Base-by-base conservation (phyloP, 1,140 invertebrate species). In the Tetraneura akinire region DNA sequence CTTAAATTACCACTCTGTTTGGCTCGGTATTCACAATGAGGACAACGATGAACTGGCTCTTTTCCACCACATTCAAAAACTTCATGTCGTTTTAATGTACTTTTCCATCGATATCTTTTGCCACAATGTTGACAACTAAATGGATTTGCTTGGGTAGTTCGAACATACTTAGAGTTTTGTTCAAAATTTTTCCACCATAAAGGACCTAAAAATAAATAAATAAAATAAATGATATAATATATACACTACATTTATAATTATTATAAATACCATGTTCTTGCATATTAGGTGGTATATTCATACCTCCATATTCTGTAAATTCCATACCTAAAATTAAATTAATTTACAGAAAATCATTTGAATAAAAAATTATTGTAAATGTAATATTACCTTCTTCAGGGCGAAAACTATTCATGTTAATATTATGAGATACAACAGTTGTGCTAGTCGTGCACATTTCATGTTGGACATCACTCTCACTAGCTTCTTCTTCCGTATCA, bases 41-140 rank as follows among this genome's bases (percentile, higher is more conserved):
- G 92, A 82, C 93, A 94, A 37, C 92, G 91, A 85, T 94, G 93
- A 62, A 91, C 89, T 1, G 91, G 92, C 81, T 92, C 91, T 84
- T 94, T 93, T 76, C 92, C 93, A n/a, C 93, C 93, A 85, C 93
- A 95, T 85, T 94, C 93, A 81, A 94, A 92, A 85, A 91, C 92
- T 84, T 94, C 92, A 86, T 95, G 93, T 10, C 92, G 88, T 0
- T 92, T 88, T 88, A 93, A 88, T 76, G 92, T 93, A 18, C 91
- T 93, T 84, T 93, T 93, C 92, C 92, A 93, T 82, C 92, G 88
- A 84, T 94, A 94, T 32, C 90, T 88, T 84, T 93, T 93, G 57
- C 92, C 92, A 85, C 92, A 94, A 83, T 92, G 91, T 62, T 91
- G 87, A 83, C 92, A 94, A 32, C 91, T 89, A 85, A 81, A 83